Base-by-base conservation (phyloP, 2,113 vertebrate species). In the Zapus hudsonius region DNA sequence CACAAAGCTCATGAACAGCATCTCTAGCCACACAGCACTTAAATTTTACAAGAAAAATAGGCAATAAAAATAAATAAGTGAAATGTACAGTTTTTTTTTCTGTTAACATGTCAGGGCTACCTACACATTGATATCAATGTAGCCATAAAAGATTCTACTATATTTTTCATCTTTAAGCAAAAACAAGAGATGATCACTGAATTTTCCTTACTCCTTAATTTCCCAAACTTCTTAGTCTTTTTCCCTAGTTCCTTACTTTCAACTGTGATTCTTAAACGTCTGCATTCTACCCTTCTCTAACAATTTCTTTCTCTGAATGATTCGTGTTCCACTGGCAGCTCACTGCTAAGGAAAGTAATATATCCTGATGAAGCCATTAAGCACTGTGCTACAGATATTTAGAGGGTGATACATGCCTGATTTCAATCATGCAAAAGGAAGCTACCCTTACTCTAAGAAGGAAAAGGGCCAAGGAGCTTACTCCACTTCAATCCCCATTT, bases 321-420 rank as follows among this genome's bases (percentile, higher is more conserved):
- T 96, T 93, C 96, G 95, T 92, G 89, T 94, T 95, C 75, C 22
- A 55, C 92, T 94, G 92, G 91, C 89, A 93, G 84, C 74, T 91
- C 84, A 31, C 84, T 91, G 87, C 89, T 87, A 80, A 94, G 93
- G 89, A 94, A 94, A 95, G 91, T 91, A 93, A 94, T 92, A 92
- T 89, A 94, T 95, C 92, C 96, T 96, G 92, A 95, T 82, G 95
- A 96, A 96, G 89, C 76, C 94, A 96, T 96, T 96, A 97, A 94
- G 94, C 91, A 95, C 64, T 38, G 87, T 92, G 82, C 89, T 93
- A 82, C 52, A 95, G 95, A 94, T 94, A 92, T 95, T 96, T 95
- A 96, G 87, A 95, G 81, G 87, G 95, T 95, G 95, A 92, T 94
- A 89, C 67, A 94, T 94, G n/a, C 92, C 75, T 79, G 76, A 94